Base-by-base conservation (phyloP, 2,888 invertebrate genomes). In the Norana najaformis region DNA sequence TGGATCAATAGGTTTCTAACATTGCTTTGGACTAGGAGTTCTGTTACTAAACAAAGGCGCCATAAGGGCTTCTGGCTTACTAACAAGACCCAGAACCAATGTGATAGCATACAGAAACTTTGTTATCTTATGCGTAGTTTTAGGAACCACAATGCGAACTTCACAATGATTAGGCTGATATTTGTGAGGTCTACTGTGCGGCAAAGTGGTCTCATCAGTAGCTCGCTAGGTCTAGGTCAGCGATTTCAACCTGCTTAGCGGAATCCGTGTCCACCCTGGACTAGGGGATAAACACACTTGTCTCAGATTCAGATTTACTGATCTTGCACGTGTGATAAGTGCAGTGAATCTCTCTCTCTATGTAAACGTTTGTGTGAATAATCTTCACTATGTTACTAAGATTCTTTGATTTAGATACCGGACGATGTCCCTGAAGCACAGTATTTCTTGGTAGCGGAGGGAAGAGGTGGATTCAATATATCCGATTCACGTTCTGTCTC, bases 391-490 rank as follows among this genome's bases (percentile, higher is more conserved):
- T 5, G 53, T 30, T 36, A n/a, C 11, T 83, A 23, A 39, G 35
- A 20, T n/a, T 36, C 2, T 38, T 14, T 38, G 20, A 13, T 30
- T 30, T 37, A 89, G 89, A 69, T 89, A 69, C 89, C 89, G 14
- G 47, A 47, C 37, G 18, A n/a, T 8, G 36, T 89, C 23, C 69
- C 53, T 30, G 47, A 82, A 23, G 34, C 83, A 36, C 14, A 18
- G 6, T 89, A 89, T 35, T 20, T 30, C 8, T 34, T 89, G 35
- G n/a, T 82, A 8, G 89, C 34, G 18, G 90, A 91, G 13, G 93
- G 93, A 0, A 88, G 91, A 16, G 91, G 92, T 36, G 93, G 93
- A 13, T 35, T 13, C 20, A 30, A 13, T 23, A 35, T 85, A 34
- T 35, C 30, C 37, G 23, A 35, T 85, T 85, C 85, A 30, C 35